These are phyloP conservation scores for Acanthosepion esculentum DNA, from an alignment of 2,888 invertebrate species.

Conservation along the genomic window DNA sequence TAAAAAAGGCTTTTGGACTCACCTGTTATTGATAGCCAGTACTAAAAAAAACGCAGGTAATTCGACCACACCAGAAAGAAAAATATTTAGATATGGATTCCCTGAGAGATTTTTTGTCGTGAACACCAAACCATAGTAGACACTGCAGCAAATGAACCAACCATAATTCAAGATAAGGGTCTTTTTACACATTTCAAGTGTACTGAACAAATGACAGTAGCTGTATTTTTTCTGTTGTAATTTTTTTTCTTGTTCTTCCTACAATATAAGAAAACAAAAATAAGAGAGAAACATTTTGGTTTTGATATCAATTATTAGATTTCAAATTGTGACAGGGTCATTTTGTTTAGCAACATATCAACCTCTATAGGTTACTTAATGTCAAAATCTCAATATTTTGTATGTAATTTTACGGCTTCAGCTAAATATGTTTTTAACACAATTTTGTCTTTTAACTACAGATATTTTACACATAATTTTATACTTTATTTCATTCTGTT, in stretches of 20 bases:
- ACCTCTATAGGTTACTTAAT: too few species aligned
- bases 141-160: slow-evolving; percentile 72
- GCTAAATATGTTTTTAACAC: too few species aligned
- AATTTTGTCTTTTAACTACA: too few species aligned
- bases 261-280: neutral
- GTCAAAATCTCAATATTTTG: too few species aligned
- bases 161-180: slow-evolving; percentile 69
- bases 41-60: slow-evolving; percentile 71
- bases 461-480: too few species aligned
- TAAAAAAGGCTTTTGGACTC: neutral
- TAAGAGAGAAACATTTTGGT: too few species aligned
- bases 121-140: slow-evolving; percentile 72
- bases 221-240: slow-evolving; percentile 61
- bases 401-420: too few species aligned
- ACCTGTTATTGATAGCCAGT: slow-evolving; percentile 68
- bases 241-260: neutral
- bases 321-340: too few species aligned
- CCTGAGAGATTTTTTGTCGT: slow-evolving; percentile 70
- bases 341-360: too few species aligned
- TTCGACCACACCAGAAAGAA: slow-evolving; percentile 72
- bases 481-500: too few species aligned
- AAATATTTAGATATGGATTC: slow-evolving; percentile 69
- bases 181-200: slow-evolving; percentile 59
- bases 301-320: too few species aligned
- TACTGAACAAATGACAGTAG: slow-evolving; percentile 69